Percentiles rank a stretch among this genome's conserved stretches.
Evolutionary conservation across 2,113 vertebrate species (phyloP).

Genomic region (Nothobranchius kuhntae): DNA sequence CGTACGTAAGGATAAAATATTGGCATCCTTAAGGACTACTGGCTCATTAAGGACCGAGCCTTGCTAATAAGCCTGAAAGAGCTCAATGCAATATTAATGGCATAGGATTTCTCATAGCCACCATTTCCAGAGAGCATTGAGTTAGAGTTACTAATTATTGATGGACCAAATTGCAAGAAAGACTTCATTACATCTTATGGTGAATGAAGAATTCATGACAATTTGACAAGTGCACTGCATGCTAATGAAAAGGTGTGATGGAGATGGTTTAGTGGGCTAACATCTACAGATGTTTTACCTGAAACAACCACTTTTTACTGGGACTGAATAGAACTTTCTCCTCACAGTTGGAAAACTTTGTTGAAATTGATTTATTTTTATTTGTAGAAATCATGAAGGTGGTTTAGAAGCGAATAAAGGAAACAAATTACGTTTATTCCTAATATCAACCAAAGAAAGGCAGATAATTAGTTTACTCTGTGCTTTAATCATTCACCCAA

Average conservation of each 20-base stretch:
- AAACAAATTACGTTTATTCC: background rate
- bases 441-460: background rate
- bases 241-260: conserved; percentile 55
- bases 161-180: conserved; percentile 73
- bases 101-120: conserved; percentile 59
- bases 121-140: conserved; percentile 71
- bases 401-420: conserved; percentile 8
- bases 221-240: conserved; percentile 39
- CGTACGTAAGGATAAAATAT: conserved; percentile 68
- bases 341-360: background rate
- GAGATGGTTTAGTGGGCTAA: conserved; percentile 32
- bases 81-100: conserved; percentile 76
- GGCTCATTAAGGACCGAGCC: conserved; percentile 66
- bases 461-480: background rate
- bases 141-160: conserved; percentile 73
- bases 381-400: conserved; percentile 7
- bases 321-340: background rate
- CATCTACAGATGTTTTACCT: conserved; percentile 37
- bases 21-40: conserved; percentile 68
- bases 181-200: conserved; percentile 68
- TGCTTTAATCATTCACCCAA: background rate
- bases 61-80: conserved; percentile 69
- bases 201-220: conserved; percentile 74
- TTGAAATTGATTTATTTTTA: conserved; percentile 14
- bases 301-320: conserved; percentile 8